Evolutionary conservation across 1,140 invertebrate species (phyloP), one percentile per base, ranked within the genome.

Genomic region (Conus ventricosus): DNA sequence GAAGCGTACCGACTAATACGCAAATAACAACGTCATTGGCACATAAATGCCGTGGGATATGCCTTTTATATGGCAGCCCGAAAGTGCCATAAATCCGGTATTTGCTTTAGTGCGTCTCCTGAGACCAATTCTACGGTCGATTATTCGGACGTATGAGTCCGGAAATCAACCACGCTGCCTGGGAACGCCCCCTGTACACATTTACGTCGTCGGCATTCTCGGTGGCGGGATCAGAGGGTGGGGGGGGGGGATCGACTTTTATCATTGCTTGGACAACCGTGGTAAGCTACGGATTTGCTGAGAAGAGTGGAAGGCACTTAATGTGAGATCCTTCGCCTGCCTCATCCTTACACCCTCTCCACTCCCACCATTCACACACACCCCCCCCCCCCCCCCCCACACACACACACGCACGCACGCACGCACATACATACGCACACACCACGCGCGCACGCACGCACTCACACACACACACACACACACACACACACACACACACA

Each of bases 1-100:
- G 51, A 54, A 81, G 51, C 80, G 80, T 81, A 54, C 80, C 80
- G 76, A 60, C 83, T 63, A 63, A 84, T 84, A 84, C 63, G 84
- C 84, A 75, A 53, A 75, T 75, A 63, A 85, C 27, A 75, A 23
- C 60, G 63, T 75, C 23, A 81, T 13, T 20, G 80, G 80, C 13
- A 81, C 15, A 54, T 81, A 51, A 81, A 81, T 51, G 39, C 25
- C 39, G 4, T 8, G 51, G 51, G 39, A 81, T 23, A 54, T 54
- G 51, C 51, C 80, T 81, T 81, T 81, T 81, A 23, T 81, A 81
- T 81, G 39, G 80, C 80, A 54, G 4, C 17, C 82, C 7, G 3
- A 60, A 13, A 5, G 20, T 23, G 23, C 25, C 82, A 84, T 84
- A 84, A 84, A 84, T 13, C 23, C 20, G 67, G 67, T 23, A 20